Base-by-base conservation (phyloP, 2,888 invertebrate genomes). In the Hypena proboscidalis region DNA sequence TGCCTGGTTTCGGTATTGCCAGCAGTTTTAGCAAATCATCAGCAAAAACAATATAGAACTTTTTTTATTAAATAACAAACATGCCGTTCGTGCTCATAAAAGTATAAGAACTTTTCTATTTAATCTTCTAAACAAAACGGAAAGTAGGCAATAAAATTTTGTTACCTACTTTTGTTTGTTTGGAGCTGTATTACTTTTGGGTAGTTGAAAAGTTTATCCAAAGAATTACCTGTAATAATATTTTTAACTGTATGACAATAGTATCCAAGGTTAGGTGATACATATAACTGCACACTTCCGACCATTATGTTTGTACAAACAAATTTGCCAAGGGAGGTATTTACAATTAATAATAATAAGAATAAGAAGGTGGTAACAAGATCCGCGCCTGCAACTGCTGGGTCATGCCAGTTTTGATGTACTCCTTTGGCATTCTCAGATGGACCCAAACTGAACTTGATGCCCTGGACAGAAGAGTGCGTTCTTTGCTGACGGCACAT, bases 201-300 rank as follows among this genome's bases (percentile, higher is more conserved):
- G 3, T 17, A 17, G 5, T 3, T 17, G 3, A 5, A 17, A n/a
- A n/a, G n/a, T n/a, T n/a, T n/a, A n/a, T n/a, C n/a, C n/a, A n/a
- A n/a, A n/a, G n/a, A n/a, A n/a, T n/a, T n/a, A n/a, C n/a, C n/a
- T n/a, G n/a, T n/a, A n/a, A n/a, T n/a, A n/a, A n/a, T n/a, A n/a
- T n/a, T n/a, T n/a, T n/a, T n/a, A n/a, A n/a, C n/a, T n/a, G n/a
- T 60, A 60, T 60, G 60, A 54, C 58, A 60, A 61, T 60, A 58
- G 55, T 51, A 46, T 55, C 43, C 41, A 44, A 39, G 27, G 39
- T 32, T 7, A 41, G 23, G 29, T 36, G 51, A 51, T 52, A 55
- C 58, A 61, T 61, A 51, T 29, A 13, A 40, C 27, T 46, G 40
- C 27, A 31, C 19, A 38, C 54, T 58, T 60, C 60, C 58, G 58